Base-by-base conservation (phyloP, 2,797 vertebrate genomes). In the Platyrinchus mystaceus region DNA sequence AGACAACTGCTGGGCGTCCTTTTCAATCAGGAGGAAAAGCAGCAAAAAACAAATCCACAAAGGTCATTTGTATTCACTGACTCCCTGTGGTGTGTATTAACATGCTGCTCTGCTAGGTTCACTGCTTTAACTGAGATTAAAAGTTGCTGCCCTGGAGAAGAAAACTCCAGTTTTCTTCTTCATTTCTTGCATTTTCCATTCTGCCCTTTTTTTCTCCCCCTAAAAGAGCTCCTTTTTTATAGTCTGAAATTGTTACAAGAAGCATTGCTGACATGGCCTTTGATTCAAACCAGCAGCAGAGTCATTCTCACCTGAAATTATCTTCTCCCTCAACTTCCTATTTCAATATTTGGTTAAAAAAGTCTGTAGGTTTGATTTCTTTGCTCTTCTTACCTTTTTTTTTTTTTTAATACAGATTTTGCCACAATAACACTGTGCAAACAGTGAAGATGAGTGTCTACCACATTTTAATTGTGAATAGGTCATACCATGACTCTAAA, bases 1-100 rank as follows among this genome's bases (percentile, higher is more conserved):
- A 89, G 86, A 90, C 91, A 89, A 95, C 83, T 81, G 66, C 56
- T 94, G 69, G 32, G 83, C 43, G 44, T 91, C 63, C 90, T 92
- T 90, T 94, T 90, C 93, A 76, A 63, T 87, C 90, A 89, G 73
- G 63, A 73, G 63, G 53, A 93, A 86, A 91, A 67, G 70, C 82
- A 86, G 47, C 46, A 90, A 86, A 89, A 77, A 5, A 4, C 55
- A 87, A 91, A 92, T 70, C 64, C 81, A 90, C 71, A 90, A 80
- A 87, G 71, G 81, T 84, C 14, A 84, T 90, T 91, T 92, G 64
- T 89, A 92, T 89, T 87, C 84, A 69, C 80, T 52, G 69, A 36
- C 79, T 90, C 74, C 80, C 56, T 56, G 34, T 37, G 20, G 32
- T 27, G 74, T 32, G 58, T 53, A 84, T 75, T 69, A 91, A 17